Evolutionary conservation across 2,888 invertebrate species (phyloP), one percentile per base, ranked within the genome.

Genomic region (Drosophila gaucha): DNA sequence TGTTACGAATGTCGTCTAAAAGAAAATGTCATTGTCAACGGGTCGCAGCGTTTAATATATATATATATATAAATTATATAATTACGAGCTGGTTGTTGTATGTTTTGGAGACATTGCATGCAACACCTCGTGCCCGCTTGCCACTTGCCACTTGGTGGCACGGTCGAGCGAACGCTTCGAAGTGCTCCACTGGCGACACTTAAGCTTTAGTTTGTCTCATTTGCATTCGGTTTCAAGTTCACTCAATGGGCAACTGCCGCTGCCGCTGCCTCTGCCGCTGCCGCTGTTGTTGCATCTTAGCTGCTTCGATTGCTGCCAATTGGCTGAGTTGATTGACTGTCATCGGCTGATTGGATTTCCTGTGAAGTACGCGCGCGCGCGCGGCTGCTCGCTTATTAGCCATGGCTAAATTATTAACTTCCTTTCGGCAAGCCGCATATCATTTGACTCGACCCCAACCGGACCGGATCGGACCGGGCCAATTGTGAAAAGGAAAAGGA

Each of bases 1-100:
- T 57, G 44, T 55, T 65, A 58, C 62, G 50, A 68, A 67, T 50
- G 57, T 47, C 30, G 51, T 38, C 47, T 20, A 44, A 54, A 74
- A 56, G 56, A 78, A 74, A 77, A 79, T 76, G 69, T 68, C 77
- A 76, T 78, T 79, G 80, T 76, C 77, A 78, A 76, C 80, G 67
- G 72, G 79, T 77, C 59, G 64, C 62, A 70, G 74, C 64, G 77
- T 68, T 72, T 76, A 77, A 77, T 41, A 41, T 22, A 22, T 22
- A 5, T 28, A 28, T 28, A 9, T 74, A 64, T 62, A 67, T 62
- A 56, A 65, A 74, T 74, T 65, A 63, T 55, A 74, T 75, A 74
- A 75, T 66, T 69, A 56, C 35, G 41, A 65, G 43, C 9, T 47
- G 33, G 16, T 41, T 49, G 43, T 22, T 43, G n/a, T 22, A 26